Evolutionary conservation across 2,113 vertebrate species (phyloP), one percentile per base, ranked within the genome.

Genomic region (Xenus cinereus): DNA sequence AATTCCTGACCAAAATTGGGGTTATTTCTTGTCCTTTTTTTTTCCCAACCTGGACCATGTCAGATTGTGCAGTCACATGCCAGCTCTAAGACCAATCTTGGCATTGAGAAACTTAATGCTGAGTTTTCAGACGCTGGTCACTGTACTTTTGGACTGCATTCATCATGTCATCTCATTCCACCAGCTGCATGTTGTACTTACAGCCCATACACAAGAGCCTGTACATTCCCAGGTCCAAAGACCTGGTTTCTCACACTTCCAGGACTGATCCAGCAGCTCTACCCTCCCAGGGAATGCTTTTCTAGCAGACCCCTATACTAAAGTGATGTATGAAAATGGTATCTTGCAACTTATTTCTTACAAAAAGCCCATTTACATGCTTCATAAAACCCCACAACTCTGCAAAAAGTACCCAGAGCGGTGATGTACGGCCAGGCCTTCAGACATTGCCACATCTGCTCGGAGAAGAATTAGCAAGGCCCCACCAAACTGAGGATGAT

Each of bases 301-400:
- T 45, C 77, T 28, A 60, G 68, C 81, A 82, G 19, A 9, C 84
- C 48, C 60, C 48, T 48, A 8, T 22, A 48, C 80, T 50, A 9
- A 51, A 56, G 66, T 93, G 95, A 96, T 89, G 66, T 48, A 97
- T 96, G 94, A 71, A 92, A 89, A 91, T 48, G 84, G 43, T 59
- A 68, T 54, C 93, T 74, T 75, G 73, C 56, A 74, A 87, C 60
- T 78, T 83, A 83, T 54, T 87, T 87, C 67, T 74, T 73, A 73
- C 54, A 92, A 90, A 89, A 95, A 94, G 66, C 45, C 87, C 43
- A 96, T 97, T 97, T 96, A 75, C 93, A 94, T 97, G 95, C 96
- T 91, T 82, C 91, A 82, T 89, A 82, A 96, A 94, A 2, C 66
- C 86, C 69, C 84, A 63, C 56, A 56, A 27, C 24, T 81, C 87